Percentiles rank a stretch among this genome's conserved stretches.
Evolutionary conservation across 64 coral and sea anemone genomes (phyloP).

Genomic region (Dendrophyllia cribrosa): DNA sequence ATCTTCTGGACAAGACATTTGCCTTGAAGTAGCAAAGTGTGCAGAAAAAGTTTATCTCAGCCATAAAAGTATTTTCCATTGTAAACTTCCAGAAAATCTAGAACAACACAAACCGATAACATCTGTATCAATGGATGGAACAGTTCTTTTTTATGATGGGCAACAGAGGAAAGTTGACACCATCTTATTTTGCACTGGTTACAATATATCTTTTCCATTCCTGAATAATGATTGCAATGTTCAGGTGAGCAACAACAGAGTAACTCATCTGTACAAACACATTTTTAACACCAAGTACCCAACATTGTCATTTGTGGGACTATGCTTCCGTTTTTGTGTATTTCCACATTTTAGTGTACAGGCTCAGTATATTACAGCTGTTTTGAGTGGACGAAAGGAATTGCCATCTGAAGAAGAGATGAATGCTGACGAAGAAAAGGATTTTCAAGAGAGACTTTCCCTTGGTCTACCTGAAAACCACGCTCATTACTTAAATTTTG

Average conservation of each 20-base stretch:
- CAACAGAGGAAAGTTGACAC: constrained; percentile 32
- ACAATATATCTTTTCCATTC: constrained; percentile 69
- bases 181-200: constrained; percentile 72
- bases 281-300: constrained; percentile 72
- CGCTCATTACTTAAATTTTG: constrained; percentile 3
- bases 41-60: constrained; percentile 53
- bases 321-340: constrained; percentile 1
- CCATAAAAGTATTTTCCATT: background rate
- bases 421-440: constrained; percentile 44
- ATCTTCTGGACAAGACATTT: constrained; percentile 51
- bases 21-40: constrained; percentile 2
- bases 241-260: constrained; percentile 46
- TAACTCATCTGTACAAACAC: constrained; percentile 68
- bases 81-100: constrained; percentile 42
- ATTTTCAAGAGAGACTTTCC: constrained; percentile 43
- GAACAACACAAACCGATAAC: constrained; percentile 39
- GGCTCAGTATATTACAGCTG: constrained; percentile 22
- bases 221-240: constrained; percentile 50
- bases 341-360: constrained; percentile 69
- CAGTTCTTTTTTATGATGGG: constrained; percentile 57
- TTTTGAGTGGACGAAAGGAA: constrained; percentile 23
- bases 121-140: constrained; percentile 42
- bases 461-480: background rate
- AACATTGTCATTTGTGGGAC: constrained; percentile 64
- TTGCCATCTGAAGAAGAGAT: constrained; percentile 63